These are phyloP conservation scores for Furcifer pardalis DNA, from an alignment of 2,797 vertebrate species.

Conservation along the genomic window DNA sequence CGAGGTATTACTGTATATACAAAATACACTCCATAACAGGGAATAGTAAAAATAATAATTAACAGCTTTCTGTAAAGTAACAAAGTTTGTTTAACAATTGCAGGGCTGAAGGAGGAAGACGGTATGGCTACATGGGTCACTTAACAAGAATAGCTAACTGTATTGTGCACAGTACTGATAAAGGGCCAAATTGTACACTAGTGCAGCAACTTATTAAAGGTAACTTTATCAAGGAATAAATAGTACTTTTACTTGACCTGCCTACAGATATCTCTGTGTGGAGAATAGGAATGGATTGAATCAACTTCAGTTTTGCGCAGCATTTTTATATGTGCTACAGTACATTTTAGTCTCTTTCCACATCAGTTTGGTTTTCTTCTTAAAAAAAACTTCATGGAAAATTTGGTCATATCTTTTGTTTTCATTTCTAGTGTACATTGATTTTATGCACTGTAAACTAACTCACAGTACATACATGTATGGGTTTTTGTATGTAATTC, in stretches of 20 bases:
- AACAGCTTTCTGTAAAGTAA: not conserved
- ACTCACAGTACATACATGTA: too few relatives aligned
- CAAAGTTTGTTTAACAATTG: conserved; percentile 9
- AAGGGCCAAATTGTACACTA: conserved; percentile 88
- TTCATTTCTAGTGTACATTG: not conserved
- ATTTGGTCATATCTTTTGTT: not conserved
- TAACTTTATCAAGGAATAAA: conserved; percentile 55
- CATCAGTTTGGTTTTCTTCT: not conserved
- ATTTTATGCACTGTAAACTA: too few relatives aligned
- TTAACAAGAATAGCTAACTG: conserved; percentile 98
- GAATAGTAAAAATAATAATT: fast-evolving
- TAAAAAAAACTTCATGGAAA: not conserved
- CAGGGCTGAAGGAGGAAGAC: conserved; percentile 91
- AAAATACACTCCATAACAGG: not conserved
- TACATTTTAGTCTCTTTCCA: not conserved
- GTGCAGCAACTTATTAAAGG: conserved; percentile 93
- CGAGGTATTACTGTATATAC: too few relatives aligned
- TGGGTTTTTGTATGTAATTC: too few relatives aligned
- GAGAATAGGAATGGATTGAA: not conserved
- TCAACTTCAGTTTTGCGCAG: not conserved
- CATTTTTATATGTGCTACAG: not conserved
- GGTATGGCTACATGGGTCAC: conserved; percentile 97
- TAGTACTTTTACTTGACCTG: not conserved
- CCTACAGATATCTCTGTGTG: not conserved
- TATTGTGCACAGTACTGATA: conserved; percentile 94